Evolutionary conservation across 1,140 invertebrate genomes (phyloP), one percentile per base, ranked within the genome.

Genomic region (Panulirus ornatus): DNA sequence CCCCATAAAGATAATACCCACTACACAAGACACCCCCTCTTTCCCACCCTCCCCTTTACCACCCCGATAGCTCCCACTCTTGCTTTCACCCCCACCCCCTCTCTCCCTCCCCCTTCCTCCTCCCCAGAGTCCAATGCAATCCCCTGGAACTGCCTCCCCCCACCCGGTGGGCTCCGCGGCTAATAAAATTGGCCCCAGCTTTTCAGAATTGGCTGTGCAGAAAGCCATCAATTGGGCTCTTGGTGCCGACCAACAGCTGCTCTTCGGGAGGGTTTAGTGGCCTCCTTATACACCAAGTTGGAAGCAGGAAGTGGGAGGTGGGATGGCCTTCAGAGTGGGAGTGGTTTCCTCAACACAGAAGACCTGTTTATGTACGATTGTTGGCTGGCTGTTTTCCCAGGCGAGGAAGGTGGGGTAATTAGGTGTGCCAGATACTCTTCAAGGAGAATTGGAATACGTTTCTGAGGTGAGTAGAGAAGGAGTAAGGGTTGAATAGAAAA

Each of bases 121-220:
- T 51, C n/a, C 8, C 19, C 44, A 51, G 36, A 38, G 71, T 40
- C 71, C 34, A 66, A 75, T 75, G 36, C 71, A 75, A 75, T 38
- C 34, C 71, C 8, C 8, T 36, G 16, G 71, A 36, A 38, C 27
- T 38, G 71, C n/a, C 66, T 70, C 66, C n/a, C 66, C n/a, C 11
- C 36, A 70, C n/a, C 36, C 66, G 44, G 44, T 47, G 14, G 44
- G 44, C 44, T 14, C 44, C 14, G 5, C 44, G 22, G 38, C 19
- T 78, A 40, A 44, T 2, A 78, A 78, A 75, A 44, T 78, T 22
- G 38, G 40, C n/a, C 40, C 75, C 38, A 78, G 11, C 40, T 40
- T 78, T 44, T 78, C 40, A 42, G 75, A 78, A 78, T 40, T 78
- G 75, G 75, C 71, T 38, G 34, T 44, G 40, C 75, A 44, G 71